Base-by-base conservation (phyloP, 1,140 invertebrate genomes). In the Solenopsis fugax region DNA sequence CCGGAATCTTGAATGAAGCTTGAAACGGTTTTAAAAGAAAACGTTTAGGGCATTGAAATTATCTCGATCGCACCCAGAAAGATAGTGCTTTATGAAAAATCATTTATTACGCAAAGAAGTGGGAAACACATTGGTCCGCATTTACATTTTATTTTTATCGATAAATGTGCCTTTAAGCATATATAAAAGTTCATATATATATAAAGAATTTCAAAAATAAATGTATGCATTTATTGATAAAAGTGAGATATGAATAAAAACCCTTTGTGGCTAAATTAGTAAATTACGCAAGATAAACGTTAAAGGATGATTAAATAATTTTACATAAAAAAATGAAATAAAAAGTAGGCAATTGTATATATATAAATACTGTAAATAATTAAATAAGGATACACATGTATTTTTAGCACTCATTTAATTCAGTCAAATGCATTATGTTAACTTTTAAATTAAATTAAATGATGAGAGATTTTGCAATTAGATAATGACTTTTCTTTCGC, bases 1-100 rank as follows among this genome's bases (percentile, higher is more conserved):
- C 50, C 13, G 34, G 41, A 69, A 89, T 87, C 65, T 86, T 73
- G 37, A 82, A 73, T 73, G 9, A 75, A 60, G 6, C 34, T 1
- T 13, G 6, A 37, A 45, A n/a, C 54, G 45, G 18, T 13, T 75
- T 75, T 73, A 60, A 75, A 75, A 60, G 41, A 50, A 60, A 75
- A 60, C 54, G 13, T 58, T 82, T 72, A 48, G 41, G 18, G 13
- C 67, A 56, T 84, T n/a, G 34, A 41, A 67, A 67, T 80, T 60
- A 37, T 60, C 9, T 75, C 12, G 4, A 18, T 58, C 77, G 48
- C 60, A 2, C n/a, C 21, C 4, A 24, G 24, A 58, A 72, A 82
- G 16, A 56, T 56, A 9, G 13, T 34, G 24, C 4, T 45, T 41
- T 2, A 24, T 58, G 18, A 82, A 48, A 60, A 48, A 60, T 62